These are phyloP conservation scores for Caenorhabditis sinica DNA, from an alignment of 2,888 invertebrate genomes.

Conservation along the genomic window DNA sequence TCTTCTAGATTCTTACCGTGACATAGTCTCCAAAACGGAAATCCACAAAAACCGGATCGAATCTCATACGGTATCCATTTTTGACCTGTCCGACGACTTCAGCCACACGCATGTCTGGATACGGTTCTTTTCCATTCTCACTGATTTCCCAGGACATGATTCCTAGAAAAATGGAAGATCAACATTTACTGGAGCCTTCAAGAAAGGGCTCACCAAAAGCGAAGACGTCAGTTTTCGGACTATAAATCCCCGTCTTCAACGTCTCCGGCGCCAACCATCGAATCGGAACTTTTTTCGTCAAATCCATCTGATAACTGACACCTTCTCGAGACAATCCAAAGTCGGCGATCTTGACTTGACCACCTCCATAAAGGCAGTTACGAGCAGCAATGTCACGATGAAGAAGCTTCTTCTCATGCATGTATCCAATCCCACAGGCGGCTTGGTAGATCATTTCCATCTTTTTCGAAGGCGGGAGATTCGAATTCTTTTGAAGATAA, in stretches of 20 bases:
- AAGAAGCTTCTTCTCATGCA: conserved; percentile 72
- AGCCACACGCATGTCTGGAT: conserved; percentile 74
- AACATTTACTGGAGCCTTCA: not conserved
- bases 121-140: conserved; percentile 75
- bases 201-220: conserved; percentile 59
- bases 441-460: conserved; percentile 76
- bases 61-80: conserved; percentile 49
- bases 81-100: conserved; percentile 67
- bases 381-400: conserved; percentile 74
- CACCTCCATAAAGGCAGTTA: conserved; percentile 72
- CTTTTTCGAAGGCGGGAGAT: conserved; percentile 47
- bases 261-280: conserved; percentile 75
- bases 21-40: conserved; percentile 46
- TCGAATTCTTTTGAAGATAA: conserved; percentile 71
- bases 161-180: conserved; percentile 48
- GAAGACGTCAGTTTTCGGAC: conserved; percentile 73
- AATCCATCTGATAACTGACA: conserved; percentile 67
- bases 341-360: conserved; percentile 72
- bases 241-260: conserved; percentile 60
- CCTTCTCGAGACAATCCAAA: conserved; percentile 73
- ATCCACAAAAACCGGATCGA: conserved; percentile 44
- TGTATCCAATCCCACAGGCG: conserved; percentile 74
- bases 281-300: conserved; percentile 71
- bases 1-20: conserved; percentile 19
- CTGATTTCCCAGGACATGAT: conserved; percentile 74